These are phyloP conservation scores for Caenorhabditis brenneri DNA, from an alignment of 1,140 invertebrate genomes.

Conservation along the genomic window DNA sequence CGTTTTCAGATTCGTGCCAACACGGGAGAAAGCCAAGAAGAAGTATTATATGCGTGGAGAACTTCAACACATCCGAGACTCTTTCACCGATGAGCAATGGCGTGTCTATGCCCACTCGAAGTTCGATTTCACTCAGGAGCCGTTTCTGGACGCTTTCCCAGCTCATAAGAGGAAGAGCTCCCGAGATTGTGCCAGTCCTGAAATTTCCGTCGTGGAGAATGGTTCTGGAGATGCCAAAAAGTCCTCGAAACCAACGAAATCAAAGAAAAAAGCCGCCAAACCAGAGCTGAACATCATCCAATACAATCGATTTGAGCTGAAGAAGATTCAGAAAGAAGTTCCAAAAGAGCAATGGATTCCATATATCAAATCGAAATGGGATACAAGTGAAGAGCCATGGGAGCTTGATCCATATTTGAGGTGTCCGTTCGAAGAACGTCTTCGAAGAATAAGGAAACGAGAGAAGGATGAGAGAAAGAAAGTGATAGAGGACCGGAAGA, in stretches of 20 bases:
- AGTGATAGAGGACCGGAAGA: conserved; percentile 38
- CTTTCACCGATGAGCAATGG: conserved; percentile 48
- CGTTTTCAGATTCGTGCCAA: conserved; percentile 44
- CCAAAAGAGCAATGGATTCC: conserved; percentile 15
- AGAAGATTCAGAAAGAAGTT: background rate
- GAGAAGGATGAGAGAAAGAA: conserved; percentile 41
- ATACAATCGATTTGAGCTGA: background rate
- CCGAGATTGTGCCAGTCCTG: background rate
- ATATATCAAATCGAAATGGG: conserved; percentile 47
- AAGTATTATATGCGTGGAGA: conserved; percentile 60
- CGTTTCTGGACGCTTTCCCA: background rate
- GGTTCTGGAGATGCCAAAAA: background rate
- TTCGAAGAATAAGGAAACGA: background rate
- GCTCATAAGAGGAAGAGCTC: too few relatives aligned
- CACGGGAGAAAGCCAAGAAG: conserved; percentile 48
- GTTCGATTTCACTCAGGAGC: conserved; percentile 12
- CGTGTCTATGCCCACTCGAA: conserved; percentile 42
- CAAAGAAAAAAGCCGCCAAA: background rate
- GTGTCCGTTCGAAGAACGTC: conserved; percentile 33
- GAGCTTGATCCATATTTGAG: conserved; percentile 20
- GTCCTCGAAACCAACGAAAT: background rate
- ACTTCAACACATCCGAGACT: conserved; percentile 56
- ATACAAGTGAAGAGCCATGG: conserved; percentile 46
- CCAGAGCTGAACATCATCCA: background rate
- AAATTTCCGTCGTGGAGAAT: too few relatives aligned